These are phyloP conservation scores for Armadillidium nasatum DNA, from an alignment of 1,140 invertebrate genomes.

Conservation along the genomic window DNA sequence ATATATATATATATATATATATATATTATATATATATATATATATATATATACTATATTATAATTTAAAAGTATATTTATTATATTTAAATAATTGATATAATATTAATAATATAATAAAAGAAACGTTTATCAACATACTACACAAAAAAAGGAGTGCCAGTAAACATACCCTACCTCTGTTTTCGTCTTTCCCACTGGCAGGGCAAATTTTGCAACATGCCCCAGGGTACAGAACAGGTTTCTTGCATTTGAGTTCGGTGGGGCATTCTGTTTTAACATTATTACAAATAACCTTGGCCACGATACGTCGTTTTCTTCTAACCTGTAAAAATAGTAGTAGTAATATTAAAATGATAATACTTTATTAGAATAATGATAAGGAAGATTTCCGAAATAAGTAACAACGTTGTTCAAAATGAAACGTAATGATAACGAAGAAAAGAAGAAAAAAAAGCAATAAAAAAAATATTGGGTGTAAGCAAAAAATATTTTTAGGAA, in stretches of 20 bases:
- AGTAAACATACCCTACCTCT: background rate
- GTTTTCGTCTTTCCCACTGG: slow-evolving; percentile 54
- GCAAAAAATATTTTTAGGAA: no score
- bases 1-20: no score
- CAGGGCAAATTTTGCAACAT: slow-evolving; percentile 83
- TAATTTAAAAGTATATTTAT: slow-evolving; percentile 16
- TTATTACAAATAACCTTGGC: slow-evolving; percentile 79
- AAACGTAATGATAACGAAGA: no score
- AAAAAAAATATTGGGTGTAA: no score
- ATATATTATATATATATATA: no score
- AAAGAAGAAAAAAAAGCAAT: no score
- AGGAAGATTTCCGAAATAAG: no score
- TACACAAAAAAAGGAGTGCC: background rate
- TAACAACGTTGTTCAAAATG: no score
- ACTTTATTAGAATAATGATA: no score
- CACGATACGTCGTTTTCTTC: slow-evolving; percentile 78
- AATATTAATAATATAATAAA: background rate
- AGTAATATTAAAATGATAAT: background rate
- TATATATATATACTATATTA: no score
- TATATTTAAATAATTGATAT: background rate
- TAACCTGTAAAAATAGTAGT: slow-evolving; percentile 61
- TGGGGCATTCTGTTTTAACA: slow-evolving; percentile 82
- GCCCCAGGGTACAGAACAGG: slow-evolving; percentile 74
- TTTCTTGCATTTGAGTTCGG: slow-evolving; percentile 71
- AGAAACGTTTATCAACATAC: background rate